These are phyloP conservation scores for Xenops minutus DNA, from an alignment of 2,797 vertebrate species.

Conservation along the genomic window DNA sequence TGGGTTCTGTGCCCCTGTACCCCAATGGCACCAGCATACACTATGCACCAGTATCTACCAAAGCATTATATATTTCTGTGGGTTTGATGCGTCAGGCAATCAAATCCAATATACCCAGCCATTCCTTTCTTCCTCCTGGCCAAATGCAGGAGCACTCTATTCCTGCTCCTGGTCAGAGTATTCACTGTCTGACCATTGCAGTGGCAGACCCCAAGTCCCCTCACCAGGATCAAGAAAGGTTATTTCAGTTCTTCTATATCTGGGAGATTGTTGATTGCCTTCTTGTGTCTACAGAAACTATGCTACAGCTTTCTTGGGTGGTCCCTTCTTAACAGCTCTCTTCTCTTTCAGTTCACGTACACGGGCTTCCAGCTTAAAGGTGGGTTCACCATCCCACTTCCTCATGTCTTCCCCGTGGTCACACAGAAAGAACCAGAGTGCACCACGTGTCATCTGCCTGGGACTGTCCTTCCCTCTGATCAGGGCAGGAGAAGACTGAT, in stretches of 20 bases:
- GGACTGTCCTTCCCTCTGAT: not conserved
- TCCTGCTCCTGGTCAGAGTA: not conserved
- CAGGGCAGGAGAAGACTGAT: not conserved
- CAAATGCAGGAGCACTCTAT: not conserved
- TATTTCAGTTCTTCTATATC: not conserved
- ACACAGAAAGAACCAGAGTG: conserved; percentile 2
- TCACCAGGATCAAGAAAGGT: not conserved
- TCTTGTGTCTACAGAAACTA: not conserved
- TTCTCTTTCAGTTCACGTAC: not conserved
- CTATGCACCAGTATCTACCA: not conserved
- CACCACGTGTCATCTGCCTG: not conserved
- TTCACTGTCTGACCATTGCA: not conserved
- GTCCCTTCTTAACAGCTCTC: not conserved
- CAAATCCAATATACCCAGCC: not conserved
- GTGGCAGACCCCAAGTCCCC: not conserved
- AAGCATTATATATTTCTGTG: not conserved
- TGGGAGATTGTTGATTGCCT: not conserved
- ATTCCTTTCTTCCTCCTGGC: not conserved
- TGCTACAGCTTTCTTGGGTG: not conserved
- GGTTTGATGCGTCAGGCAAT: not conserved
- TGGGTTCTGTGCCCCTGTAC: not conserved
- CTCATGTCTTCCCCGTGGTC: conserved; percentile 8
- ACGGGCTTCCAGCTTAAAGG: conserved; percentile 9
- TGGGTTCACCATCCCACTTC: not conserved
- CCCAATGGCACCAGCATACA: not conserved